These are phyloP conservation scores for Tipula vernalis DNA, from an alignment of 2,888 invertebrate species.

Conservation along the genomic window DNA sequence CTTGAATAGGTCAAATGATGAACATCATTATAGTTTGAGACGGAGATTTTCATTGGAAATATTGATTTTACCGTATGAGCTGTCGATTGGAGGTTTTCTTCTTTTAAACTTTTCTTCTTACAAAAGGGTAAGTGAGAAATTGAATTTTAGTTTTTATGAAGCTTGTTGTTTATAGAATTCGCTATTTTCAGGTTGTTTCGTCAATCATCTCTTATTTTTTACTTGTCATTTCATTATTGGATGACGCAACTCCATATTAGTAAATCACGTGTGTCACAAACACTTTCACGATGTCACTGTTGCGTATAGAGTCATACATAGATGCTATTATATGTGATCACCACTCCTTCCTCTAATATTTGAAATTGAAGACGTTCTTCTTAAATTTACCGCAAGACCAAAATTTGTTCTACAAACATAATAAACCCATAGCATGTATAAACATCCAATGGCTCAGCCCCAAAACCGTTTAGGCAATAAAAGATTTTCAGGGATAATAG, in stretches of 20 bases:
- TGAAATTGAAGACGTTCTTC: too few species aligned
- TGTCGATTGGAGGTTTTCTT: neutral
- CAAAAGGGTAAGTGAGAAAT: neutral
- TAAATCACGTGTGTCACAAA: neutral
- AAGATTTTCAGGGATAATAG: too few species aligned
- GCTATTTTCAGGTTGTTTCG: neutral
- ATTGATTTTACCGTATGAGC: neutral
- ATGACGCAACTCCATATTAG: neutral
- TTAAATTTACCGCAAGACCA: too few species aligned
- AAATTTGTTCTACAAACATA: too few species aligned
- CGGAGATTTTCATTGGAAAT: neutral
- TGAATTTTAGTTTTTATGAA: neutral
- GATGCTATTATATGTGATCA: too few species aligned
- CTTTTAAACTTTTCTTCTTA: neutral
- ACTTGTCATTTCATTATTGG: neutral
- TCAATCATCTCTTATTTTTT: neutral
- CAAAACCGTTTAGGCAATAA: too few species aligned
- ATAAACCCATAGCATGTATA: too few species aligned
- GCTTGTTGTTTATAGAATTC: neutral
- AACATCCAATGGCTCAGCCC: too few species aligned
- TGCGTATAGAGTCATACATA: too few species aligned
- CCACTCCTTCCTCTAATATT: too few species aligned
- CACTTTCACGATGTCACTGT: neutral
- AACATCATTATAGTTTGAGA: neutral
- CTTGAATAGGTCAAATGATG: neutral